Evolutionary conservation across 2,888 invertebrate genomes (phyloP).

Genomic region (Tiphia femorata): DNA sequence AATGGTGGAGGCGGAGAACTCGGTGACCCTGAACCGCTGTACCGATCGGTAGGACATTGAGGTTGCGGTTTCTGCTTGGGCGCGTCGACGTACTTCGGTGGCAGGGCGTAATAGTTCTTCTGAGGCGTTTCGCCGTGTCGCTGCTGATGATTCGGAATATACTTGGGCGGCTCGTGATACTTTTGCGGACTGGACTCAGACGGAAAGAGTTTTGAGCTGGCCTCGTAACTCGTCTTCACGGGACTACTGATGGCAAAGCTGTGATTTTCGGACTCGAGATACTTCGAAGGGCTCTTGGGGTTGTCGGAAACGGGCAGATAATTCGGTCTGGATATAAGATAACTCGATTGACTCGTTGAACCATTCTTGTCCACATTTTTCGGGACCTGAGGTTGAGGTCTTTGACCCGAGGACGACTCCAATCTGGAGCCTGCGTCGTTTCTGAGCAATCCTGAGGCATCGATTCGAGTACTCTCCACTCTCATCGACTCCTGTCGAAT

Average conservation of each 20-base stretch:
- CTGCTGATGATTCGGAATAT: slow-evolving; percentile 50
- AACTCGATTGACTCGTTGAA: slow-evolving; percentile 16
- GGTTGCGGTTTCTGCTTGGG: slow-evolving; percentile 54
- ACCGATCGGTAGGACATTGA: slow-evolving; percentile 52
- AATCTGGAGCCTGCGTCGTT: slow-evolving; percentile 46
- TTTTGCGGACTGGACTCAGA: slow-evolving; percentile 54
- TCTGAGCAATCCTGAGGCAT: slow-evolving; percentile 46
- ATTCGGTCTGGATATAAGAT: slow-evolving; percentile 41
- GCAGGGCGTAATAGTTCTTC: slow-evolving; percentile 54
- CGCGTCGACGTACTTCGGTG: slow-evolving; percentile 56
- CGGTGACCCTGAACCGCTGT: slow-evolving; percentile 38
- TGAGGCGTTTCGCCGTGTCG: slow-evolving; percentile 41
- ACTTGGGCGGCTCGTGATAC: slow-evolving; percentile 61
- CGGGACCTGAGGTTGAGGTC: slow-evolving; percentile 62
- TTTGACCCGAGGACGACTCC: slow-evolving; percentile 55
- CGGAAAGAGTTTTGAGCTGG: slow-evolving; percentile 51
- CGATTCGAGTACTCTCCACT: slow-evolving; percentile 51
- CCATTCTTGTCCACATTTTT: slow-evolving; percentile 38
- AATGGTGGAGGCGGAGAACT: slow-evolving; percentile 62
- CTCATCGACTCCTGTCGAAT: slow-evolving; percentile 62
- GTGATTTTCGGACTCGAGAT: slow-evolving; percentile 31
- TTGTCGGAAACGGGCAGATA: slow-evolving; percentile 42
- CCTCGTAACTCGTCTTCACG: slow-evolving; percentile 58
- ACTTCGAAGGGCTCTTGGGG: slow-evolving; percentile 37
- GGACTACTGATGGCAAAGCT: slow-evolving; percentile 49